These are phyloP conservation scores for Sanderia malayensis DNA, from an alignment of 30 jellyfish, hydroid and myxozoan genomes.

Conservation along the genomic window DNA sequence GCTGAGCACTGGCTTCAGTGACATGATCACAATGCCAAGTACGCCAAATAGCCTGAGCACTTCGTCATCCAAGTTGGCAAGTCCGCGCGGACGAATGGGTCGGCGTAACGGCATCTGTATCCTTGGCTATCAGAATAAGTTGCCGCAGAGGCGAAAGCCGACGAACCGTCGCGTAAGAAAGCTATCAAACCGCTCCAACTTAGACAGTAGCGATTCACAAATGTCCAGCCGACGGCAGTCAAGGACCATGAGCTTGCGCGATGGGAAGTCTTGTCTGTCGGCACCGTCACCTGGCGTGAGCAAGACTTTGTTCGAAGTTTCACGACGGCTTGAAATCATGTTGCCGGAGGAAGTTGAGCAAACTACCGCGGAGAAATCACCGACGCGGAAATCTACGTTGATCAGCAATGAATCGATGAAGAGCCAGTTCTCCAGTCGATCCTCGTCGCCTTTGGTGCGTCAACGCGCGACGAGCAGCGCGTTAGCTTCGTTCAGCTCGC, in stretches of 20 bases:
- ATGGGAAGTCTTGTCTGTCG: slow-evolving; percentile 24
- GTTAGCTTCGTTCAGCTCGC: slow-evolving; percentile 45
- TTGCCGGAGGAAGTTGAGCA: slow-evolving; percentile 39
- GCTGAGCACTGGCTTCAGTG: slow-evolving; percentile 46
- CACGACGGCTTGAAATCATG: slow-evolving; percentile 60
- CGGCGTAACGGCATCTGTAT: slow-evolving; percentile 73
- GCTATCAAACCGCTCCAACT: slow-evolving; percentile 12
- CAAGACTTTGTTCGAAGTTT: slow-evolving; percentile 63
- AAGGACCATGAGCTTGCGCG: slow-evolving; percentile 13
- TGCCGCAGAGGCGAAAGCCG: slow-evolving; percentile 17
- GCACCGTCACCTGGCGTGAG: slow-evolving; percentile 86
- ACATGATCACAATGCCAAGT: slow-evolving; percentile 48
- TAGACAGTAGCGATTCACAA: slow-evolving; percentile 53
- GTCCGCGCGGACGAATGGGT: slow-evolving; percentile 83
- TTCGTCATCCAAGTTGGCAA: slow-evolving; percentile 46
- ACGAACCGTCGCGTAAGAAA: slow-evolving; percentile 17
- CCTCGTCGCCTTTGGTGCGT: slow-evolving; percentile 69
- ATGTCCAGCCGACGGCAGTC: slow-evolving; percentile 41
- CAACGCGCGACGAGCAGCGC: slow-evolving; percentile 49
- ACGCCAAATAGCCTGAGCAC: slow-evolving; percentile 51
- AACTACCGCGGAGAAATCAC: slow-evolving; percentile 10
- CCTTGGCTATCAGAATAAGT: slow-evolving; percentile 48
- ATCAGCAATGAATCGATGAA: slow-evolving; percentile 25
- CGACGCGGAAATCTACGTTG: not conserved
- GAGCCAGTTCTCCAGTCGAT: slow-evolving; percentile 42